These are phyloP conservation scores for Anorthoa munda DNA, from an alignment of 2,888 invertebrate species.

Conservation along the genomic window DNA sequence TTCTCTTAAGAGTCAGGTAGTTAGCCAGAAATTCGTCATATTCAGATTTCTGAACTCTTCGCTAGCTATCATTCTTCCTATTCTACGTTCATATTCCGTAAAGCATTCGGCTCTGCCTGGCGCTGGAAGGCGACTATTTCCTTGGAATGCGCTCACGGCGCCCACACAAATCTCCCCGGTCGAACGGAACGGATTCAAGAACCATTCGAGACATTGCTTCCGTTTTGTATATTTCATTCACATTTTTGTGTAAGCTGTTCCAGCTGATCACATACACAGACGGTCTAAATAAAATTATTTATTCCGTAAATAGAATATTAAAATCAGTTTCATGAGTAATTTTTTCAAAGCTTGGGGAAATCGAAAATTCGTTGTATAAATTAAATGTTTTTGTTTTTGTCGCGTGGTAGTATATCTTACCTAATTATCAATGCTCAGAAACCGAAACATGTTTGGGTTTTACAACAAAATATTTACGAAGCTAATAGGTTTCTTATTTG, in stretches of 20 bases:
- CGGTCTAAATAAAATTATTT: not conserved
- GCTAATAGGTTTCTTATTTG: not conserved
- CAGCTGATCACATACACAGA: not conserved
- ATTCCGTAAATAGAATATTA: too few species aligned
- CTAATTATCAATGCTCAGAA: not conserved
- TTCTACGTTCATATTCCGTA: constrained; percentile 6
- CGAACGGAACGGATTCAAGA: constrained; percentile 66
- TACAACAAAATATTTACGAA: constrained; percentile 5
- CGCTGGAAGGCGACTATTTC: constrained; percentile 45
- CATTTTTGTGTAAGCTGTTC: constrained; percentile 36
- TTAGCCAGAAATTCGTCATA: not conserved
- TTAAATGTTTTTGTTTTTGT: not conserved
- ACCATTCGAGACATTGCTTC: constrained; percentile 74
- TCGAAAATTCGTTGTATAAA: too few species aligned
- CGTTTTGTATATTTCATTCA: constrained; percentile 66
- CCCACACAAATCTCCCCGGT: constrained; percentile 80
- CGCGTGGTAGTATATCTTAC: not conserved
- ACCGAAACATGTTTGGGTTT: not conserved
- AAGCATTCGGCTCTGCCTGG: constrained; percentile 21
- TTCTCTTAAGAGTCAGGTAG: too few species aligned
- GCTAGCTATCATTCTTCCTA: not conserved
- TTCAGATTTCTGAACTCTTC: not conserved
- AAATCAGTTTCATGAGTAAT: too few species aligned
- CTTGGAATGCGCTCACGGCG: constrained; percentile 72
- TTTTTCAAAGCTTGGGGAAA: too few species aligned